These are phyloP conservation scores for Aromia moschata DNA, from an alignment of 2,888 invertebrate species.

Conservation along the genomic window DNA sequence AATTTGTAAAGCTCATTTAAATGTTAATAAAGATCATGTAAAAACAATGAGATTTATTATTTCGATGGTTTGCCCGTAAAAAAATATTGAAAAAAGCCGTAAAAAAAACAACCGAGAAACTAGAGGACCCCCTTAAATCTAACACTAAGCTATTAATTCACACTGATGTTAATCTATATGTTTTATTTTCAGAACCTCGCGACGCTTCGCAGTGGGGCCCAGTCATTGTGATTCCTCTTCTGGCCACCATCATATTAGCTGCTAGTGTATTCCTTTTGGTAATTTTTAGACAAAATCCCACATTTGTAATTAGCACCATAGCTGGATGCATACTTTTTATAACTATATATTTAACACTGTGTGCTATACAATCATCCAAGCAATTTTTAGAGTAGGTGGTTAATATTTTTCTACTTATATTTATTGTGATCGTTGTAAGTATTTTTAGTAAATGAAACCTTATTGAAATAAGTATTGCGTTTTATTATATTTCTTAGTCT, in stretches of 20 bases:
- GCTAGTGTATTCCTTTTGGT: constrained; percentile 59
- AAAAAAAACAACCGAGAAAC: too few relatives aligned
- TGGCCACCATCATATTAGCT: constrained; percentile 53
- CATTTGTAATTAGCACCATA: constrained; percentile 62
- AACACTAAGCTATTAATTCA: too few relatives aligned
- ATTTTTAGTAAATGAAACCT: not conserved
- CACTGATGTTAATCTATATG: too few relatives aligned
- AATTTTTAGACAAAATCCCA: constrained; percentile 63
- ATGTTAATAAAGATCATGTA: too few relatives aligned
- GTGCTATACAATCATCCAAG: constrained; percentile 39
- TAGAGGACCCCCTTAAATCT: too few relatives aligned
- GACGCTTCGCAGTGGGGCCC: constrained; percentile 49
- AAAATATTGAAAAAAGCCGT: too few relatives aligned
- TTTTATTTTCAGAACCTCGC: constrained; percentile 42
- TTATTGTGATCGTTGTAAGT: not conserved
- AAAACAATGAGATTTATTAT: too few relatives aligned
- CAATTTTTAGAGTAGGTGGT: constrained; percentile 28
- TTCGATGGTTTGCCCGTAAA: too few relatives aligned
- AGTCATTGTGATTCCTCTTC: constrained; percentile 52
- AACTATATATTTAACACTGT: constrained; percentile 59
- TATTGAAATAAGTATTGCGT: too few relatives aligned
- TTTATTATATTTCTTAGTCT: too few relatives aligned
- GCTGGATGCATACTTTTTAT: constrained; percentile 62
- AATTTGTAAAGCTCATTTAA: too few relatives aligned
- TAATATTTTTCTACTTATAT: not conserved